Base-by-base conservation (phyloP, 1,140 invertebrate species). In the Bursaphelenchus mucronatus region DNA sequence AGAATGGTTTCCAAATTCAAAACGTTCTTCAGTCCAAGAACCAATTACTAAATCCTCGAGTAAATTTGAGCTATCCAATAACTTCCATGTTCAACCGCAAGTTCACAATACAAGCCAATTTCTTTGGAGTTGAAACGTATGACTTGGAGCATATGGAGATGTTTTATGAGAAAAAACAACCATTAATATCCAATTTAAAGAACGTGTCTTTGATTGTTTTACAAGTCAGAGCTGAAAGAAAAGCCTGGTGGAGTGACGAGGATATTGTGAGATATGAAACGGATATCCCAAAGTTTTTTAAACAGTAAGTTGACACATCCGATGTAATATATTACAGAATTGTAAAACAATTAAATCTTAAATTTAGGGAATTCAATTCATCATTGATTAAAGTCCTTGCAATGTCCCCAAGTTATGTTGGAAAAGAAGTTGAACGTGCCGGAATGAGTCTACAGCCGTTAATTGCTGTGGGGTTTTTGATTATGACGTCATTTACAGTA, bases 361-460 rank as follows among this genome's bases (percentile, higher is more conserved):
- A 3, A 49, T 68, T 62, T 44, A 70, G 63, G 49, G 61, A 74
- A 9, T 75, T 67, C 61, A 44, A 50, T 41, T 63, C 49, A 7
- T 52, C 41, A 11, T 13, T 43, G 21, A 67, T 75, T 41, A 40
- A 52, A 13, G 67, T 68, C 52, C 52, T 75, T 2, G 63, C 64
- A 41, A 46, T 75, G 10, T 68, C 67, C n/a, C 57, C 64, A 0
- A 54, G 65, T 13, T 69, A 58, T 21, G 68, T 76, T 11, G 58
- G 69, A 61, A 49, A 73, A 44, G 73, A 75, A 64, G 64, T 75
- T 9, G 64, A 73, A 13, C 51, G 67, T 13, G 65, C 61, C 21
- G 73, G 73, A 39, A 51, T 75, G 50, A 52, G 61, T 46, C 47
- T 75, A 41, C 66, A 73, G n/a, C 73, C 73, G 2, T 73, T 70